Conservation (phyloP, 2,888 invertebrate genomes). For the Phaedon cochleariae region DNA sequence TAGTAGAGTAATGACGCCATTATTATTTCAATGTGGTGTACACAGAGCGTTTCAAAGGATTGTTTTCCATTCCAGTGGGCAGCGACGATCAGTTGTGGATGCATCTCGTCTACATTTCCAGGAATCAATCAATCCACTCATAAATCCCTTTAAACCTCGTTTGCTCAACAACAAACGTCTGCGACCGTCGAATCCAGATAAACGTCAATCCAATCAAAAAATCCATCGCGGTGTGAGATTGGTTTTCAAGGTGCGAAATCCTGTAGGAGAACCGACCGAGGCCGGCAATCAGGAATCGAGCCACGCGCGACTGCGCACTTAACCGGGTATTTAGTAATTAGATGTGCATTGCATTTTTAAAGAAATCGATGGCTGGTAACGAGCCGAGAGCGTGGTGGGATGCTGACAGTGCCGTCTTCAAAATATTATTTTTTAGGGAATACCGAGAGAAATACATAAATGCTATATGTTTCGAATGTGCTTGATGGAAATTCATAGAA, state of each 20-base stretch:
- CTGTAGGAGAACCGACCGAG: conserved; percentile 15
- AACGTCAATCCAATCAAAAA: conserved; percentile 20
- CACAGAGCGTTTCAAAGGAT: no score
- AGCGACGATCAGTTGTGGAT: not conserved
- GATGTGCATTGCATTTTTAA: conserved; percentile 61
- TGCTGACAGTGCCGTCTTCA: not conserved
- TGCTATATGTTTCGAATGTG: no score
- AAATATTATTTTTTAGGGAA: not conserved
- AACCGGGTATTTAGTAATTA: conserved; percentile 55
- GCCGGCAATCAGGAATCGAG: conserved; percentile 26
- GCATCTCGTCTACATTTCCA: not conserved
- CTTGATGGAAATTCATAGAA: no score
- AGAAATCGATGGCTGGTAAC: conserved; percentile 59
- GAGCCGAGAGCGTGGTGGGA: conserved; percentile 39
- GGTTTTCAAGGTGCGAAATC: conserved; percentile 21
- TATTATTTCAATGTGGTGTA: no score
- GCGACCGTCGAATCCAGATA: conserved; percentile 13
- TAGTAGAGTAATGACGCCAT: no score
- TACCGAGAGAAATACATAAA: no score
- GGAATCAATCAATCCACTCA: not conserved
- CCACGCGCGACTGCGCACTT: conserved; percentile 18
- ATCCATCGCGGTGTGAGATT: conserved; percentile 18
- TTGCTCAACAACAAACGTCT: conserved; percentile 3
- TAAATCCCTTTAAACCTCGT: not conserved
- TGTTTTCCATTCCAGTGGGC: no score